Percentiles rank a stretch among this genome's conserved stretches.
phyloP scores from a whole-genome alignment of 2,888 invertebrate genomes.

The Polydrusus cervinus region DNA sequence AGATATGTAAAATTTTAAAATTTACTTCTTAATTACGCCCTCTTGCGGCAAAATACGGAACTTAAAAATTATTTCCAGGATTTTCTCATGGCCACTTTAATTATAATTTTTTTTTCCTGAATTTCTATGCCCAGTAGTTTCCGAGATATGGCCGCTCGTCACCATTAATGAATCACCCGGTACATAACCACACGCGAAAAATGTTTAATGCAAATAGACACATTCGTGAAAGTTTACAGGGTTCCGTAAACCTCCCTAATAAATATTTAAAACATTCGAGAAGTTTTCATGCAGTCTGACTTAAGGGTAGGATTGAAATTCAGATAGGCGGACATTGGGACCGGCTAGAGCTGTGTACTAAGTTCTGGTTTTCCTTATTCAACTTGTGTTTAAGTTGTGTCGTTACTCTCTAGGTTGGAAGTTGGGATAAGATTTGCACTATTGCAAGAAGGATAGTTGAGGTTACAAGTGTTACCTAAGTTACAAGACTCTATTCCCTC shows the following conservation, averaged over 20 bases:
- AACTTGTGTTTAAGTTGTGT: constrained; percentile 23
- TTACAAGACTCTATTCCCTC: constrained; percentile 21
- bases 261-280: constrained; percentile 27
- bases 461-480: constrained; percentile 35
- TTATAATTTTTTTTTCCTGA: too few relatives aligned
- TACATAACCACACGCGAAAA: not conserved
- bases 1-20: too few relatives aligned
- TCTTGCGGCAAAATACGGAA: too few relatives aligned
- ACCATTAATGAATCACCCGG: too few relatives aligned
- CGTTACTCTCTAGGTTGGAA: constrained; percentile 20
- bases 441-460: constrained; percentile 25
- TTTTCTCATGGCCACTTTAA: too few relatives aligned
- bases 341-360: constrained; percentile 34
- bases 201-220: too few relatives aligned
- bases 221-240: not conserved
- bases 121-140: too few relatives aligned
- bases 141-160: too few relatives aligned
- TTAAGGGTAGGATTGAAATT: constrained; percentile 33
- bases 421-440: constrained; percentile 29
- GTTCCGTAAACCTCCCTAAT: not conserved
- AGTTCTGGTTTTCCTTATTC: constrained; percentile 34
- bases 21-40: too few relatives aligned
- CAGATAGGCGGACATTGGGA: constrained; percentile 30
- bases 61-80: too few relatives aligned
- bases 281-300: constrained; percentile 12